phyloP scores from a whole-genome alignment of 2,888 invertebrate species.

The Thyatira batis region DNA sequence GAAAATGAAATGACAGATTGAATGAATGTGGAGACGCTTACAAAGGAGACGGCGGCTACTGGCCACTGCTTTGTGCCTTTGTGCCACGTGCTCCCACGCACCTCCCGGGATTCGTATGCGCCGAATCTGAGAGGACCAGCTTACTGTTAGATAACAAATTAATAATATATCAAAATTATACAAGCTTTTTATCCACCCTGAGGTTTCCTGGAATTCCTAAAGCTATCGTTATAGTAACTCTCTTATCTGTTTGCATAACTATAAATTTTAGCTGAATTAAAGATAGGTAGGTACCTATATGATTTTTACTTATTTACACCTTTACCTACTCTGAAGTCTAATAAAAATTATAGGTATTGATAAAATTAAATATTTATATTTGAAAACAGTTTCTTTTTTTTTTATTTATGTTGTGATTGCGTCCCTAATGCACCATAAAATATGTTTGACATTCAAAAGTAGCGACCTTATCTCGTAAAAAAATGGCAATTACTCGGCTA shows the following conservation, averaged over 20 bases:
- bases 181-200: no score
- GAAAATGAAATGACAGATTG: slow-evolving; percentile 81
- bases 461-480: slow-evolving; percentile 77
- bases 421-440: slow-evolving; percentile 60
- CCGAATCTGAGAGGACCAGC: slow-evolving; percentile 5
- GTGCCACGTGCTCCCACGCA: slow-evolving; percentile 61
- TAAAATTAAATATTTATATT: no score
- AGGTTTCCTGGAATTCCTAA: no score
- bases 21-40: slow-evolving; percentile 65
- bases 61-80: slow-evolving; percentile 53
- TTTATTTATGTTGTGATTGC: slow-evolving; percentile 1
- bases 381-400: background rate
- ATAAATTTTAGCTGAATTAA: no score
- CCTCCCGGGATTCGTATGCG: slow-evolving; percentile 1
- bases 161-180: no score
- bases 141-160: no score
- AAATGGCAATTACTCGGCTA: slow-evolving; percentile 76
- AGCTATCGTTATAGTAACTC: no score
- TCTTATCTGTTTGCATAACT: no score
- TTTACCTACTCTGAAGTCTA: no score
- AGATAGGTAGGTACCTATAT: no score
- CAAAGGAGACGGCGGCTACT: slow-evolving; percentile 68
- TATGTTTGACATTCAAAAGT: slow-evolving; percentile 77
- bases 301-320: no score
- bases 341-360: no score